These are phyloP conservation scores for Taeniopygia guttata DNA, from an alignment of 2,797 vertebrate genomes.

Conservation along the genomic window DNA sequence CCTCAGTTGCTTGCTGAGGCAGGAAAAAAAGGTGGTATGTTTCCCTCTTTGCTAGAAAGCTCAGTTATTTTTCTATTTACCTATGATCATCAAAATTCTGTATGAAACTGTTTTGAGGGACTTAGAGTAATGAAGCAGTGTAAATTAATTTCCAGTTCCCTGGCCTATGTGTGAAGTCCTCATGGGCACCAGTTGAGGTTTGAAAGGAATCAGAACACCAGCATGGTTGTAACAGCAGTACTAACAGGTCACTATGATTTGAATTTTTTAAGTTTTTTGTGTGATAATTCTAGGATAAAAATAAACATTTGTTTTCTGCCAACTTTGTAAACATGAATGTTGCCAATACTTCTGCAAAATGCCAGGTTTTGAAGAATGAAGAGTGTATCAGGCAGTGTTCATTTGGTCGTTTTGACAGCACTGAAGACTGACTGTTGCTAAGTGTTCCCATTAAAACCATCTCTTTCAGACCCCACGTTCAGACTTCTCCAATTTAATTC, in stretches of 20 bases:
- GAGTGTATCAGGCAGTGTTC: background rate
- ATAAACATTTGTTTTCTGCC: background rate
- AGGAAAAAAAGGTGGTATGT: background rate
- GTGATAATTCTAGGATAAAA: conserved; percentile 11
- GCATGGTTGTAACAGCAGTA: background rate
- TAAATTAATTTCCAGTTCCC: background rate
- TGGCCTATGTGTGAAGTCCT: background rate
- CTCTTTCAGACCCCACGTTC: background rate
- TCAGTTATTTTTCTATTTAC: background rate
- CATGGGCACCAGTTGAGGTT: background rate
- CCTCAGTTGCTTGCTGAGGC: background rate
- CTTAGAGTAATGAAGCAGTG: background rate
- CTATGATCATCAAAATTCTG: background rate
- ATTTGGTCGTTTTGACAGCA: background rate
- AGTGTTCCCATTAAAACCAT: background rate
- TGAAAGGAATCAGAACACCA: background rate
- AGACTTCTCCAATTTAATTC: background rate
- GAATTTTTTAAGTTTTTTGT: conserved; percentile 3
- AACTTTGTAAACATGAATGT: background rate
- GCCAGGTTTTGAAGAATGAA: background rate
- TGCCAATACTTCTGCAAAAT: background rate
- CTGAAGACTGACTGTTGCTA: background rate
- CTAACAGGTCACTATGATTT: background rate
- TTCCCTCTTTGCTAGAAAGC: background rate
- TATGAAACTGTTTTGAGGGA: background rate